phyloP scores from a whole-genome alignment of 2,797 vertebrate species.

The Crenichthys baileyi region DNA sequence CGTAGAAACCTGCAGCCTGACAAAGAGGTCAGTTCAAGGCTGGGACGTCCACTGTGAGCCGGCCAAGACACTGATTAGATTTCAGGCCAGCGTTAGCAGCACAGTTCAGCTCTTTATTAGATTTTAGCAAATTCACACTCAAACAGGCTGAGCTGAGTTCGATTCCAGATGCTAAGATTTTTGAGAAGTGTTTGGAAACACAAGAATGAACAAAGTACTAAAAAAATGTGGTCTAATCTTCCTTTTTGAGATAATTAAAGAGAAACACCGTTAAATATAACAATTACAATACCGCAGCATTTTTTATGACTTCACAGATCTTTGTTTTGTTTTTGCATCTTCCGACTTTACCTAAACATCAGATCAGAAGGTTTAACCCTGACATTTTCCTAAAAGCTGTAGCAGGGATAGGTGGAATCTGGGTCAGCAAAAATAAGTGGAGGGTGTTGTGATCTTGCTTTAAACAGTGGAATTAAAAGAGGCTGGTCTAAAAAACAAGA shows the following conservation, averaged over 20 bases:
- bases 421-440: neutral
- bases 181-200: neutral
- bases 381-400: neutral
- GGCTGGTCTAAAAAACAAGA: neutral
- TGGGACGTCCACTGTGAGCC: neutral
- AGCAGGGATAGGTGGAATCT: neutral
- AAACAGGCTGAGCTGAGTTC: neutral
- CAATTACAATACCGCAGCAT: neutral
- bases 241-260: neutral
- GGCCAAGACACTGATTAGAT: neutral
- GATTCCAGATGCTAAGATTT: neutral
- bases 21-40: neutral
- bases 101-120: neutral
- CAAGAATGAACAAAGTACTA: neutral
- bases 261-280: neutral
- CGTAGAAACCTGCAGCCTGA: neutral
- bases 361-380: neutral
- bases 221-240: neutral
- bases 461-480: neutral
- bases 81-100: neutral
- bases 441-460: neutral
- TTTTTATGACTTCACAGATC: neutral
- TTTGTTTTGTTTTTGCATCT: neutral
- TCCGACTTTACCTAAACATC: neutral
- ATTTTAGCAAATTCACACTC: neutral